Percentiles rank a stretch among this genome's conserved stretches.
Conservation (phyloP, 1,140 invertebrate species). For the Phymorhynchus buccinoides region DNA sequence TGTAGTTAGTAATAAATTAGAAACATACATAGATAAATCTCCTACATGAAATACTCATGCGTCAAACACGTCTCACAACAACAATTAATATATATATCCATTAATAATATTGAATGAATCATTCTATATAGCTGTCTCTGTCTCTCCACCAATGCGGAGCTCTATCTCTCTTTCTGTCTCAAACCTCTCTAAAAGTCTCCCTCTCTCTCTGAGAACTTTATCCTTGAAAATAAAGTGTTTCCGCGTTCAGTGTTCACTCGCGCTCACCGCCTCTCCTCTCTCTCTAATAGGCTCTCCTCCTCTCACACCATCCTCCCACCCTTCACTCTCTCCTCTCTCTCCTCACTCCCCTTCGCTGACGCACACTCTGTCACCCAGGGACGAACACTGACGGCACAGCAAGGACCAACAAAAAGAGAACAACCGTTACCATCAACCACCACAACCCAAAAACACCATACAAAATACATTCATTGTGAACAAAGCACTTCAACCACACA, state of each 20-base stretch:
- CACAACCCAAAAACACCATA: too few relatives aligned
- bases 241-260: not conserved
- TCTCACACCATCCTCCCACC: not conserved
- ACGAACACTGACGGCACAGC: too few relatives aligned
- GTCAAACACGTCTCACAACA: too few relatives aligned
- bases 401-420: too few relatives aligned
- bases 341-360: not conserved
- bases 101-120: not conserved
- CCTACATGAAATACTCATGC: too few relatives aligned
- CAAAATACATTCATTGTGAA: too few relatives aligned
- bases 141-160: too few relatives aligned
- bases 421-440: too few relatives aligned
- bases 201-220: not conserved
- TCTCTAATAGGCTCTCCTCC: not conserved
- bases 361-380: slow-evolving; percentile 24
- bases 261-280: not conserved
- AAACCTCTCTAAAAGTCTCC: not conserved
- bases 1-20: too few relatives aligned
- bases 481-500: too few relatives aligned
- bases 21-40: too few relatives aligned
- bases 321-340: not conserved
- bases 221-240: too few relatives aligned
- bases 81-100: not conserved
- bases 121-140: not conserved
- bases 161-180: not conserved